These are phyloP conservation scores for Campopleginae sp. DNA, from an alignment of 2,888 invertebrate genomes.

Conservation along the genomic window DNA sequence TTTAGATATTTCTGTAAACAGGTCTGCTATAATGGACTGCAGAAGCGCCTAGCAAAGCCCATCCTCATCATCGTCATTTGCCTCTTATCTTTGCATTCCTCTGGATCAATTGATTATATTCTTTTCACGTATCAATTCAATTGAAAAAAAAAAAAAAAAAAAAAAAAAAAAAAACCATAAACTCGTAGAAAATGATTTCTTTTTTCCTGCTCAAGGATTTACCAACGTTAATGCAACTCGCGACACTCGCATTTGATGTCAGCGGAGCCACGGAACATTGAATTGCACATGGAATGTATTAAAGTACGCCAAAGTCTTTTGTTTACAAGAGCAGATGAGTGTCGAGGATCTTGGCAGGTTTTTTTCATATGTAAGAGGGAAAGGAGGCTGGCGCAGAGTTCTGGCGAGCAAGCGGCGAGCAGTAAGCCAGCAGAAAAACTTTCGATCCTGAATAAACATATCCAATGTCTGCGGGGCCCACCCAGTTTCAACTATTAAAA, in stretches of 20 bases:
- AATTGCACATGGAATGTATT: conserved; percentile 22
- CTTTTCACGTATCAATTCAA: not conserved
- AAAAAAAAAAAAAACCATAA: too few relatives aligned
- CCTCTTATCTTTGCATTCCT: conserved; percentile 26
- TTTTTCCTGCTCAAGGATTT: too few relatives aligned
- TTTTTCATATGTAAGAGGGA: conserved; percentile 58
- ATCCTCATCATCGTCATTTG: conserved; percentile 41
- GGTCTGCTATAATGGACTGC: conserved; percentile 83
- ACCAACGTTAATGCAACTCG: not conserved
- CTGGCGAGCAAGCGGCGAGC: conserved; percentile 73
- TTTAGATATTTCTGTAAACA: conserved; percentile 83
- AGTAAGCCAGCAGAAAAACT: conserved; percentile 48
- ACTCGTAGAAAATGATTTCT: too few relatives aligned
- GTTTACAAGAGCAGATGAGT: conserved; percentile 81
- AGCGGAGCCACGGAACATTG: not conserved
- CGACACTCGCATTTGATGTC: not conserved
- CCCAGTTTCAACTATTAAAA: conserved; percentile 82
- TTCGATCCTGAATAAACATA: conserved; percentile 82
- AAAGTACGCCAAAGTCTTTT: conserved; percentile 70
- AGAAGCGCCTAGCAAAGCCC: conserved; percentile 77
- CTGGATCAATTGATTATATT: not conserved
- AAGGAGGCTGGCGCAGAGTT: conserved; percentile 38
- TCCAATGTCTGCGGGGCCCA: conserved; percentile 81
- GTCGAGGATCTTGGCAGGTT: conserved; percentile 74
- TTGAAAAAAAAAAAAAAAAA: too few relatives aligned